These are phyloP conservation scores for Ernsta delagoae DNA, from an alignment of 2,888 invertebrate species.

Conservation along the genomic window DNA sequence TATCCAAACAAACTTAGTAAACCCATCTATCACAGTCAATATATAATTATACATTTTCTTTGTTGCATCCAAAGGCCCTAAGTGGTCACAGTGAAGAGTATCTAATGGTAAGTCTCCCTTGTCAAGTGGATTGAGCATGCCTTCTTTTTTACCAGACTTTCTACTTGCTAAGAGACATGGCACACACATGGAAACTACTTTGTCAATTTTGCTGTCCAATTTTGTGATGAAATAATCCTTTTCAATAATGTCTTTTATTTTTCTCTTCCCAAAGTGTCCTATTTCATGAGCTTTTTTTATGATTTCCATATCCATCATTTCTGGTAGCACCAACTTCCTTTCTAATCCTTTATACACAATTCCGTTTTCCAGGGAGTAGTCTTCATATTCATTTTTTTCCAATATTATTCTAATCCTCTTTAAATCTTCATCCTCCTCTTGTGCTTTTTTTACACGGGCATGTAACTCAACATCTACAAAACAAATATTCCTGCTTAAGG, in stretches of 20 bases:
- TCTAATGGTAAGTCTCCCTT: slow-evolving; percentile 26
- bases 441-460: slow-evolving; percentile 8
- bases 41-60: slow-evolving; percentile 18
- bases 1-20: slow-evolving; percentile 7
- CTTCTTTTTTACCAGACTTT: slow-evolving; percentile 16
- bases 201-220: slow-evolving; percentile 7
- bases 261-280: slow-evolving; percentile 7
- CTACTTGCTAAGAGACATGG: slow-evolving; percentile 9
- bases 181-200: not conserved
- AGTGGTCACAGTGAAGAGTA: slow-evolving; percentile 26
- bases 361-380: slow-evolving; percentile 11
- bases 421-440: not conserved
- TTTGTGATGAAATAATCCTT: slow-evolving; percentile 1
- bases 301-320: slow-evolving; percentile 1
- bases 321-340: not conserved
- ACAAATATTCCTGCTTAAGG: slow-evolving; percentile 6
- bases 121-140: slow-evolving; percentile 18
- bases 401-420: not conserved
- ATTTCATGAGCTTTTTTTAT: slow-evolving; percentile 5
- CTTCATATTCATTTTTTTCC: slow-evolving; percentile 1
- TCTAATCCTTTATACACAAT: slow-evolving; percentile 8
- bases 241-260: slow-evolving; percentile 2
- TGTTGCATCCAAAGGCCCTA: slow-evolving; percentile 10
- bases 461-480: not conserved
- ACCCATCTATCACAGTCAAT: slow-evolving; percentile 2